phyloP scores from a whole-genome alignment of 1,140 invertebrate species.

The Sipha flava region DNA sequence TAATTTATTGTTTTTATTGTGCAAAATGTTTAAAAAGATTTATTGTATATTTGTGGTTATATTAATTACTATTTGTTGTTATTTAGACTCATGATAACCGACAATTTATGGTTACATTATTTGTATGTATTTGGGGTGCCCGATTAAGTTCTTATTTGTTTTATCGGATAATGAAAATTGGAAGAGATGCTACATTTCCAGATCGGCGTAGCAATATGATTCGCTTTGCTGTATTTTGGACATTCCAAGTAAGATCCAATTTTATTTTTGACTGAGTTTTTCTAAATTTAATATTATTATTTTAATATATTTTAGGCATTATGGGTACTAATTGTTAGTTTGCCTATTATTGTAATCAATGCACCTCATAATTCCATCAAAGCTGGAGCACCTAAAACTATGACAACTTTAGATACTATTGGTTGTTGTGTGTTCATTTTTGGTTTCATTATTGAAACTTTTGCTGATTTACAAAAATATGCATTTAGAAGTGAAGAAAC shows the following conservation, averaged over 20 bases:
- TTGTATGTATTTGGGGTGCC: conserved; percentile 76
- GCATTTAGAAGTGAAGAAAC: conserved; percentile 74
- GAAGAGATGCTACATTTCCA: conserved; percentile 81
- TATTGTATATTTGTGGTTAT: neutral
- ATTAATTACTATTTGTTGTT: conserved; percentile 18
- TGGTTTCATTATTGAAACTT: conserved; percentile 76
- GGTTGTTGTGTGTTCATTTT: conserved; percentile 74
- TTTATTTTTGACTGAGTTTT: neutral
- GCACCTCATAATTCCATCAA: conserved; percentile 66
- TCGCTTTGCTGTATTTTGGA: conserved; percentile 82
- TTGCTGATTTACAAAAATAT: conserved; percentile 86
- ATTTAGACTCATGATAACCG: conserved; percentile 69
- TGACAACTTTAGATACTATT: conserved; percentile 73
- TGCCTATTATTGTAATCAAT: conserved; percentile 85
- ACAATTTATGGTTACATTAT: conserved; percentile 77
- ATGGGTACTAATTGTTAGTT: conserved; percentile 85
- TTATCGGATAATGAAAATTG: conserved; percentile 80
- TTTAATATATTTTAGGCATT: conserved; percentile 56
- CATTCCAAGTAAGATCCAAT: conserved; percentile 61
- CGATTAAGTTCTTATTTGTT: conserved; percentile 75
- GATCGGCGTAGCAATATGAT: conserved; percentile 77
- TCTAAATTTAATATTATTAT: neutral
- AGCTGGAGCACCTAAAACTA: conserved; percentile 63
- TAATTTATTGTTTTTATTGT: too few species aligned
- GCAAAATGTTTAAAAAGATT: too few species aligned